Evolutionary conservation across 2,888 invertebrate species (phyloP).

Genomic region (Holacanthella duospinosa): DNA sequence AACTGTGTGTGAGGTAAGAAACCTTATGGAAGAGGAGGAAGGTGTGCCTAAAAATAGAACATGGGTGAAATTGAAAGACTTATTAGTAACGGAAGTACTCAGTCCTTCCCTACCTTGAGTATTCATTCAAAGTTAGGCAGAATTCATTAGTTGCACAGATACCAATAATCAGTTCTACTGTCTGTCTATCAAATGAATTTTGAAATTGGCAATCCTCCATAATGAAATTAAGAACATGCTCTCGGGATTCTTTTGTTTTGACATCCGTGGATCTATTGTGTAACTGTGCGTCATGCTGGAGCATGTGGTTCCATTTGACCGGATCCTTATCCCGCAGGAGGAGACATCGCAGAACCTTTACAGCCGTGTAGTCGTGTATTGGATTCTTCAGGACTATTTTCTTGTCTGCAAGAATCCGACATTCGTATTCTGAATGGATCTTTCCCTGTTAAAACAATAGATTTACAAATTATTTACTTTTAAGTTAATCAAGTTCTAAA

Average conservation of each 20-base stretch:
- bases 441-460: not conserved
- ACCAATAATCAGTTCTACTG: not conserved
- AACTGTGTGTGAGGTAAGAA: constrained; percentile 5
- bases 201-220: not conserved
- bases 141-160: constrained; percentile 6
- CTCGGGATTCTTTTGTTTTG: constrained; percentile 1
- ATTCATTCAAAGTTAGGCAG: not conserved
- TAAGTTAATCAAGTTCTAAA: no score
- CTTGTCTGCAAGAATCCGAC: not conserved
- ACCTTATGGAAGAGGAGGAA: constrained; percentile 1
- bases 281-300: not conserved
- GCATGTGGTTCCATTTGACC: not conserved
- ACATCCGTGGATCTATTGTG: not conserved
- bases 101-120: not conserved
- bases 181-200: not conserved
- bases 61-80: not conserved
- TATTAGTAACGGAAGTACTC: not conserved
- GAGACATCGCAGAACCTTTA: constrained; percentile 6
- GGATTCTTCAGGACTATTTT: not conserved
- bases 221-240: constrained; percentile 8
- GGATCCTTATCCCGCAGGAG: constrained; percentile 7
- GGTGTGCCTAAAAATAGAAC: not conserved
- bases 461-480: not conserved
- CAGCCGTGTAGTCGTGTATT: not conserved
- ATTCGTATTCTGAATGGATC: constrained; percentile 9